Conservation (phyloP, 2,888 invertebrate species). For the Drosophila borealis region DNA sequence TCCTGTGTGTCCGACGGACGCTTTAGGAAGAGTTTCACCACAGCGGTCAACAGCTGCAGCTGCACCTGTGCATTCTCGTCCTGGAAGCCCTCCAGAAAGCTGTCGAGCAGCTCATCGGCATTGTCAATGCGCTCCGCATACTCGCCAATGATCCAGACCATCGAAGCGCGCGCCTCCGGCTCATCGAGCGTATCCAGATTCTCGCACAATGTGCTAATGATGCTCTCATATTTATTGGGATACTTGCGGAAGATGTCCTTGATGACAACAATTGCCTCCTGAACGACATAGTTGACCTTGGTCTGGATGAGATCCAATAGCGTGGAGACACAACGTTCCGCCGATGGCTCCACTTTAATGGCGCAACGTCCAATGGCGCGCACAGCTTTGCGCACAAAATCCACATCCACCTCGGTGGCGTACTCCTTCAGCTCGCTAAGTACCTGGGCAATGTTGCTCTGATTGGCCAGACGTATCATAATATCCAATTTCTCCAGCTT, state of each 20-base stretch:
- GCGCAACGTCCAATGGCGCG: conserved; percentile 99
- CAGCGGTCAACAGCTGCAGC: conserved; percentile 97
- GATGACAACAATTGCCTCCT: conserved; percentile 99
- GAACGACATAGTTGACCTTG: conserved; percentile 99
- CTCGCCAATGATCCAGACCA: conserved; percentile 98
- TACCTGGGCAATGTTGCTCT: conserved; percentile 99
- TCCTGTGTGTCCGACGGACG: conserved; percentile 99
- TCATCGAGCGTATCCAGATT: conserved; percentile 99
- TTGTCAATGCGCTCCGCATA: conserved; percentile 99
- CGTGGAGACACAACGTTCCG: conserved; percentile 99
- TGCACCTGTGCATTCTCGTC: conserved; percentile 99
- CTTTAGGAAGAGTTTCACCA: conserved; percentile 99
- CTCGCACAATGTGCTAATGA: conserved; percentile 99
- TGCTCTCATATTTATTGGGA: conserved; percentile 99
- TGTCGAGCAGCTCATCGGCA: conserved; percentile 98
- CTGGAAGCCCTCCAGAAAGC: conserved; percentile 98
- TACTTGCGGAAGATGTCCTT: conserved; percentile 99
- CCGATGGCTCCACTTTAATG: conserved; percentile 98
- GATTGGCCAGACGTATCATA: conserved; percentile 99
- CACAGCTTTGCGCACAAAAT: conserved; percentile 99
- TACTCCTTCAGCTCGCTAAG: conserved; percentile 99
- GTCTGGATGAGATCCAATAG: conserved; percentile 99
- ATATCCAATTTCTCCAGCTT: conserved; percentile 99
- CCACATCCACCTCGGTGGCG: conserved; percentile 99
- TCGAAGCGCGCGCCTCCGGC: conserved; percentile 99